Conservation (phyloP, 2,113 vertebrate genomes). For the Dascyllus trimaculatus region DNA sequence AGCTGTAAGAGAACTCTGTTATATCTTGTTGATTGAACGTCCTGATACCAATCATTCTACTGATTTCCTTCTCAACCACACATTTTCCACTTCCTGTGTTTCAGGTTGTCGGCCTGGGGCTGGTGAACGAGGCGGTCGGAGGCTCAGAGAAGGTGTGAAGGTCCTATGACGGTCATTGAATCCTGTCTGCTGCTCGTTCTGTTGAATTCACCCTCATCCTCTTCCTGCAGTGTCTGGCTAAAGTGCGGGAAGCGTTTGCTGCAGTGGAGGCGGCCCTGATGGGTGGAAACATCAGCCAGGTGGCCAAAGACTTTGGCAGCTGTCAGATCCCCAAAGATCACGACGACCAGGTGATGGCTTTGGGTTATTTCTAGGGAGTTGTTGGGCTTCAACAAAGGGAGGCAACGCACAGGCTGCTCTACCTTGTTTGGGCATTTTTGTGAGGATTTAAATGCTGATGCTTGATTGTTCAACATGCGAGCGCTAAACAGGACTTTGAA, state of each 20-base stretch:
- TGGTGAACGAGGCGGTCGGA: conserved; percentile 83
- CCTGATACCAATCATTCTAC: not conserved
- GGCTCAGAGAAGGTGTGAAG: conserved; percentile 87
- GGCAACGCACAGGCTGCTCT: no score
- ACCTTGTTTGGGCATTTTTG: no score
- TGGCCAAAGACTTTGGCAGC: conserved; percentile 82
- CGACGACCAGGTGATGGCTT: conserved; percentile 72
- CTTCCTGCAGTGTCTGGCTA: conserved; percentile 80
- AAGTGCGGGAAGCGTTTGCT: conserved; percentile 79
- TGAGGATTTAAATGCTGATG: no score
- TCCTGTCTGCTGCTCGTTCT: not conserved
- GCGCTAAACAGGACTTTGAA: no score
- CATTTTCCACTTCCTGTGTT: conserved; percentile 35
- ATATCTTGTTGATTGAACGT: no score
- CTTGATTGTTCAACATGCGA: no score
- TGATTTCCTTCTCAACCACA: no score
- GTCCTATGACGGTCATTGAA: not conserved
- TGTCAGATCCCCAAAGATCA: conserved; percentile 75
- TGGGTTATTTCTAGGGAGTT: not conserved
- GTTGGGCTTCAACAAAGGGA: not conserved
- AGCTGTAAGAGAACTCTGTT: no score
- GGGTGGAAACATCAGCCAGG: conserved; percentile 26
- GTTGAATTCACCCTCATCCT: not conserved
- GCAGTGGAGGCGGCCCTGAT: conserved; percentile 76
- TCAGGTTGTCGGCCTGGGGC: conserved; percentile 87